A percentile compares a stretch with the other conserved stretches of the same genome.
phyloP scores from a whole-genome alignment of 1,140 invertebrate species.

The Tetragnatha versicolor region DNA sequence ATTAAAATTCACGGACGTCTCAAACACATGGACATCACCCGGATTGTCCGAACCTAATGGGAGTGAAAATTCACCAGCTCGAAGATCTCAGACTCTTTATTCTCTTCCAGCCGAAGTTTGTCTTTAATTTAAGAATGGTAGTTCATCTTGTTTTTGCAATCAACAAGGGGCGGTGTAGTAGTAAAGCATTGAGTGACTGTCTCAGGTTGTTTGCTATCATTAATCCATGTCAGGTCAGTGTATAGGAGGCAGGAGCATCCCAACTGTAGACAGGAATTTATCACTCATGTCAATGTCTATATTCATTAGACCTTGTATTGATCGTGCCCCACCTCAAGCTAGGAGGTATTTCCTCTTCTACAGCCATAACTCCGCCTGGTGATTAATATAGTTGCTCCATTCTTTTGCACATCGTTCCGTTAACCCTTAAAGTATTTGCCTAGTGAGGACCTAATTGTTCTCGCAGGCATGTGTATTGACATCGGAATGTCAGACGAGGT shows the following conservation, averaged over 20 bases:
- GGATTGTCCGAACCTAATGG: no score
- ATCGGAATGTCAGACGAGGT: not conserved
- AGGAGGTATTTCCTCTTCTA: slow-evolving; percentile 27
- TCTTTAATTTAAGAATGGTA: no score
- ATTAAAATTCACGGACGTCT: no score
- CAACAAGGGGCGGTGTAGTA: no score
- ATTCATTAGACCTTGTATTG: slow-evolving; percentile 48
- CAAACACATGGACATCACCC: no score
- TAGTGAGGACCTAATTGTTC: slow-evolving; percentile 6
- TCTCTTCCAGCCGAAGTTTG: no score
- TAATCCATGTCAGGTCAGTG: slow-evolving; percentile 20
- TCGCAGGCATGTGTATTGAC: slow-evolving; percentile 8
- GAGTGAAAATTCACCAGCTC: no score
- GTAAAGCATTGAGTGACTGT: not conserved
- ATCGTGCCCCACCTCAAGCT: slow-evolving; percentile 33
- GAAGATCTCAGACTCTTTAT: no score
- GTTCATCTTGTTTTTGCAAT: no score
- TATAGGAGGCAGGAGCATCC: slow-evolving; percentile 27
- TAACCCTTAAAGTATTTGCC: slow-evolving; percentile 5
- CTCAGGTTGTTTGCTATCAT: slow-evolving; percentile 26
- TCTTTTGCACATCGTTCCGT: not conserved
- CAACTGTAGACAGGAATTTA: slow-evolving; percentile 28
- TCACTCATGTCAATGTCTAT: slow-evolving; percentile 48
- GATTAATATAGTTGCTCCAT: slow-evolving; percentile 32
- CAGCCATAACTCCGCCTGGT: not conserved